Conservation (phyloP, 2,888 invertebrate genomes). For the Galerucella nymphaeae region DNA sequence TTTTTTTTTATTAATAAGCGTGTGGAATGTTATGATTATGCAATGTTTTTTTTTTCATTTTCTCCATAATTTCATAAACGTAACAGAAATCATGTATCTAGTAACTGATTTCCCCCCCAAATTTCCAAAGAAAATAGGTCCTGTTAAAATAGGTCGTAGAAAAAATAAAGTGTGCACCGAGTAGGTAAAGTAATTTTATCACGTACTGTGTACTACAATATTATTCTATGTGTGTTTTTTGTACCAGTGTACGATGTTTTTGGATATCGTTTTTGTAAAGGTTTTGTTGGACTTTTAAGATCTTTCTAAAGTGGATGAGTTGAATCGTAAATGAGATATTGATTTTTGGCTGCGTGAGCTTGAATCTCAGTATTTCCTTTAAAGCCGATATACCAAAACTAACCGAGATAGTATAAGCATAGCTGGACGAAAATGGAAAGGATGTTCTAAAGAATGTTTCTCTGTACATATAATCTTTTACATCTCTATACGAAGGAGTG, state of each 20-base stretch:
- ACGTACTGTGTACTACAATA: background rate
- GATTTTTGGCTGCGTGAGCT: background rate
- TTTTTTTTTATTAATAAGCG: slow-evolving; percentile 59
- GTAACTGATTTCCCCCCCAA: slow-evolving; percentile 28
- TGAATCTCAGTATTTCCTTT: slow-evolving; percentile 1
- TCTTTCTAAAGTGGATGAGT: slow-evolving; percentile 3
- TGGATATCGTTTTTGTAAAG: background rate
- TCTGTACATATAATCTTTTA: background rate
- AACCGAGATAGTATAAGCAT: background rate
- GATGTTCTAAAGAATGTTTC: background rate
- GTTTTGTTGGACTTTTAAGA: slow-evolving; percentile 1
- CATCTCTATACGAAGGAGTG: background rate
- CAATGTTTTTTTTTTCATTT: slow-evolving; percentile 30
- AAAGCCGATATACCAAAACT: slow-evolving; percentile 7
- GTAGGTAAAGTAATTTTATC: no score
- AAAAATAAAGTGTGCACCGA: no score
- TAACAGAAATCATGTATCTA: slow-evolving; percentile 22
- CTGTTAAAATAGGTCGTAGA: slow-evolving; percentile 1
- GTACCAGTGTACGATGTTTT: background rate
- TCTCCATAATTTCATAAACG: slow-evolving; percentile 19
- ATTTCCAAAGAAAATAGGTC: slow-evolving; percentile 18
- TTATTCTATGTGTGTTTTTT: background rate
- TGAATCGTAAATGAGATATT: slow-evolving; percentile 15
- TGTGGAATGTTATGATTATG: slow-evolving; percentile 57
- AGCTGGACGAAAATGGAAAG: background rate